A percentile compares a stretch with the other conserved stretches of the same genome.
Conservation (phyloP, 1,140 invertebrate species). For the Orchestia grillus region DNA sequence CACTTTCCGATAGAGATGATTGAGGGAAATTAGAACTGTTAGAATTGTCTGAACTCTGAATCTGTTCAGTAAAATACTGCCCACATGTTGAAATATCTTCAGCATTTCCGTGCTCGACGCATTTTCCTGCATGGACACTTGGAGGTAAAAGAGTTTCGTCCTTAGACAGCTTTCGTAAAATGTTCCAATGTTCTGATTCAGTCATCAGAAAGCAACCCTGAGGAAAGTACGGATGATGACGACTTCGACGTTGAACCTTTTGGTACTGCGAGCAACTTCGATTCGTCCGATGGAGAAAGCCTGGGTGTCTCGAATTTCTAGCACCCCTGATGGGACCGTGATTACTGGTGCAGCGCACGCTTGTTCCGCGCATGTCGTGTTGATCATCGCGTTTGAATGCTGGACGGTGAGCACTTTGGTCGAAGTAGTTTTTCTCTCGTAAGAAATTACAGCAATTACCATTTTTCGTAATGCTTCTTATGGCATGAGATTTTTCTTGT, state of each 20-base stretch:
- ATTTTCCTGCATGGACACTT: background rate
- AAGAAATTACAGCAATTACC: background rate
- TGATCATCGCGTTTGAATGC: background rate
- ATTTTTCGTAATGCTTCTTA: background rate
- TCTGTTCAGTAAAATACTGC: background rate
- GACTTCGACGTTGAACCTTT: background rate
- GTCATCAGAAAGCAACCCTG: slow-evolving; percentile 24
- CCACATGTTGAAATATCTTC: background rate
- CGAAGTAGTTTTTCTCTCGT: background rate
- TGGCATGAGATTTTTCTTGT: background rate
- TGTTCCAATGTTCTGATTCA: background rate
- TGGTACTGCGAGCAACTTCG: background rate
- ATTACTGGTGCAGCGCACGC: background rate
- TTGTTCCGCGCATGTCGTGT: background rate
- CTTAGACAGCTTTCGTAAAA: background rate
- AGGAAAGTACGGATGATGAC: slow-evolving; percentile 22
- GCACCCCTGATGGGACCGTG: background rate
- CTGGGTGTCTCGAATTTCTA: background rate
- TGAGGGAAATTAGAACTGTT: background rate
- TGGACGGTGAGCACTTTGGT: background rate
- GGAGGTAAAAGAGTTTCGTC: background rate
- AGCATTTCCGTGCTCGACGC: background rate
- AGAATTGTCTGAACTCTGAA: background rate
- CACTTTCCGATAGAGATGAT: background rate
- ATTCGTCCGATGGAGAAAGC: background rate